Conservation (phyloP, 2,888 invertebrate species). For the Acleris laterana region DNA sequence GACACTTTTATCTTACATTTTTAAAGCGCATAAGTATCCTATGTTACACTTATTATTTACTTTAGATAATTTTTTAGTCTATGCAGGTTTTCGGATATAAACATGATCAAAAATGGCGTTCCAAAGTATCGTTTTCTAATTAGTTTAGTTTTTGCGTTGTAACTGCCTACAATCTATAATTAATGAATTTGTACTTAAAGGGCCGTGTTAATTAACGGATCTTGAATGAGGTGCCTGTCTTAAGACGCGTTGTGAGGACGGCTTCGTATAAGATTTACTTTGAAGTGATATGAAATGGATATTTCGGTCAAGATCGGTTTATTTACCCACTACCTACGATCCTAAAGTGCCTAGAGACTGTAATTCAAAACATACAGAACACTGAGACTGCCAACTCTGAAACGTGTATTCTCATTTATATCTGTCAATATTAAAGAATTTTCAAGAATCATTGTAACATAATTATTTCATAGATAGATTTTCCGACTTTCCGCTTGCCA, state of each 20-base stretch:
- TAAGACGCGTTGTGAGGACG: no score
- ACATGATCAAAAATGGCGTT: not conserved
- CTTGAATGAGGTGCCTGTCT: no score
- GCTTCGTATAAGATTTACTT: no score
- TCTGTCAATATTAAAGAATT: conserved; percentile 37
- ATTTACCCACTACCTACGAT: no score
- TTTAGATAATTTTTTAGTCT: not conserved
- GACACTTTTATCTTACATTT: conserved; percentile 48
- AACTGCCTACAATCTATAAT: no score
- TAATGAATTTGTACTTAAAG: no score
- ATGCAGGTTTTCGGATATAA: not conserved
- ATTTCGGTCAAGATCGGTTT: no score
- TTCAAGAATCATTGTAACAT: conserved; percentile 30
- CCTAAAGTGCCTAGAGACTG: not conserved
- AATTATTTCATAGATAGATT: conserved; percentile 32
- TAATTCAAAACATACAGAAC: conserved; percentile 21
- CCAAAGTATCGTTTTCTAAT: not conserved
- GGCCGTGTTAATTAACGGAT: no score
- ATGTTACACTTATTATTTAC: conserved; percentile 10
- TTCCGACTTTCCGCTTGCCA: conserved; percentile 39
- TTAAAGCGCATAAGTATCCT: conserved; percentile 15
- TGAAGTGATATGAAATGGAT: no score
- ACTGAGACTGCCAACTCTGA: conserved; percentile 31
- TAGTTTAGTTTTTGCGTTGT: not conserved
- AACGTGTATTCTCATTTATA: conserved; percentile 27